Conservation (phyloP, 2,888 invertebrate genomes). For the Petrophora chlorosata region DNA sequence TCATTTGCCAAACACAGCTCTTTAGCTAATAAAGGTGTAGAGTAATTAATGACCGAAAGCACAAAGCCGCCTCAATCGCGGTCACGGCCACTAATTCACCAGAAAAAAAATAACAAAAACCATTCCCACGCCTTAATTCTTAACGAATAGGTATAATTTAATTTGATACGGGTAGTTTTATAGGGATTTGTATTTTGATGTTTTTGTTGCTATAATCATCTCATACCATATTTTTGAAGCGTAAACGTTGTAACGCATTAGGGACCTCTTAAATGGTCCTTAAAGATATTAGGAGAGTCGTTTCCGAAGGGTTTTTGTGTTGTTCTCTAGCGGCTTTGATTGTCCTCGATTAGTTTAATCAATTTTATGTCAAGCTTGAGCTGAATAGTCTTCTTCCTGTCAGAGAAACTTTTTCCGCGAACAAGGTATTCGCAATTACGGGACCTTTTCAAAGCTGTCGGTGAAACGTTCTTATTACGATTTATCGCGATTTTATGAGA, state of each 20-base stretch:
- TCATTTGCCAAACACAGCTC: constrained; percentile 8
- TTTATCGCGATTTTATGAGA: too few relatives aligned
- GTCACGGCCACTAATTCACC: constrained; percentile 50
- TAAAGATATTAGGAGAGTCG: constrained; percentile 13
- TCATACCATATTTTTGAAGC: constrained; percentile 20
- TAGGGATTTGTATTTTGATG: constrained; percentile 48
- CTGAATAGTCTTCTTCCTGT: background rate
- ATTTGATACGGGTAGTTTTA: constrained; percentile 63
- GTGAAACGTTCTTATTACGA: constrained; percentile 3
- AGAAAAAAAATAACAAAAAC: constrained; percentile 46
- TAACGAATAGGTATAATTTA: constrained; percentile 67
- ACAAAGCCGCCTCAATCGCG: constrained; percentile 41
- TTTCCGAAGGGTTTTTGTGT: constrained; percentile 5
- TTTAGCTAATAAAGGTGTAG: constrained; percentile 19
- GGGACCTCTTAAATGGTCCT: constrained; percentile 17
- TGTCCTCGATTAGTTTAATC: background rate
- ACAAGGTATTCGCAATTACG: background rate
- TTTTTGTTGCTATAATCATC: constrained; percentile 45
- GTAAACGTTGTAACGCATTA: constrained; percentile 26
- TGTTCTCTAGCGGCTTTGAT: background rate
- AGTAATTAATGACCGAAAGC: constrained; percentile 29
- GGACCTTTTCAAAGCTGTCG: background rate
- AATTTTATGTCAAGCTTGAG: background rate
- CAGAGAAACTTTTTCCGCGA: background rate
- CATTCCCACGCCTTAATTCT: constrained; percentile 69